A percentile compares a stretch with the other conserved stretches of the same genome.
Conservation (phyloP, 2,888 invertebrate genomes). For the Drosophila longiperda region DNA sequence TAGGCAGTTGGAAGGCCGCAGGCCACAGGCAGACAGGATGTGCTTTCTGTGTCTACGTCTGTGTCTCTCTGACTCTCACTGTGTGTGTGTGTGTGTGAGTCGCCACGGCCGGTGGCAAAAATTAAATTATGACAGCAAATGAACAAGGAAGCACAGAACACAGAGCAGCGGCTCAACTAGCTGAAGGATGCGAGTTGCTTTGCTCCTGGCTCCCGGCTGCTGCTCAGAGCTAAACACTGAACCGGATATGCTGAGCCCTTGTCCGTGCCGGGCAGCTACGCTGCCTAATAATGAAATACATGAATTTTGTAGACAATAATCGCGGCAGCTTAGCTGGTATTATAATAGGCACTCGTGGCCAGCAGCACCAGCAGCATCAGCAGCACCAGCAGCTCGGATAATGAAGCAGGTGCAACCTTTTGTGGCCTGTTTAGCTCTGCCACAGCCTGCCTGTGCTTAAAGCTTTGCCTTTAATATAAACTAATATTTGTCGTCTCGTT, state of each 20-base stretch:
- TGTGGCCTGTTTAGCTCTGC: conserved; percentile 7
- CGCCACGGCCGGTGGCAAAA: conserved; percentile 64
- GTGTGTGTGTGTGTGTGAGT: conserved; percentile 9
- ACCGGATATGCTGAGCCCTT: conserved; percentile 62
- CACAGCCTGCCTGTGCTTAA: conserved; percentile 5
- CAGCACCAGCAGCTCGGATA: conserved; percentile 23
- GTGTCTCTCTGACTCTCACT: conserved; percentile 7
- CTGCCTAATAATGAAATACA: conserved; percentile 77
- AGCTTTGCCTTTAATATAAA: background rate
- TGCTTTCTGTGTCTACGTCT: conserved; percentile 31
- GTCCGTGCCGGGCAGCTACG: conserved; percentile 30
- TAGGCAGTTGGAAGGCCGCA: conserved; percentile 30
- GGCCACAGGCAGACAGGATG: conserved; percentile 47
- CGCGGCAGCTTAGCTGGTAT: conserved; percentile 68
- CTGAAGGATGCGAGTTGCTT: conserved; percentile 6
- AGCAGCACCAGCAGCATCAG: background rate
- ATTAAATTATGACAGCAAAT: conserved; percentile 80
- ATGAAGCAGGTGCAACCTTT: conserved; percentile 44
- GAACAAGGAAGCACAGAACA: conserved; percentile 60
- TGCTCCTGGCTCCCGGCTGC: background rate
- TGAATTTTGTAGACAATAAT: conserved; percentile 80
- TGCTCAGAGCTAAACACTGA: conserved; percentile 3
- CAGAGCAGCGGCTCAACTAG: conserved; percentile 12
- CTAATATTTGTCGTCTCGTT: background rate
- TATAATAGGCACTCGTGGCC: conserved; percentile 57